Percentiles rank a stretch among this genome's conserved stretches.
These are phyloP conservation scores for Drosophila prostipennis DNA, from an alignment of 2,888 invertebrate genomes.

Conservation along the genomic window DNA sequence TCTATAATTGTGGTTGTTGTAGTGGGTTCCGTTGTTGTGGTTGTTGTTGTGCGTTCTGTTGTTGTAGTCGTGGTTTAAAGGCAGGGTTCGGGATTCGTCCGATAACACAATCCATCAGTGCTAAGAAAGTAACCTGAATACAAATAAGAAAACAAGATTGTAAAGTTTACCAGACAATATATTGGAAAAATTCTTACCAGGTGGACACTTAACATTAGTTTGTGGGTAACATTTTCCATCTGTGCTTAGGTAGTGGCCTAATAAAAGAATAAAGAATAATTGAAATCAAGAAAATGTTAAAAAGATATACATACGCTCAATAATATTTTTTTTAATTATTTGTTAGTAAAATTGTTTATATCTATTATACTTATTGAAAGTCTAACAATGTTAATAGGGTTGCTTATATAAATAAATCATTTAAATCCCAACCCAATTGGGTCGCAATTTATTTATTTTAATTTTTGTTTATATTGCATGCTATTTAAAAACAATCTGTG, in stretches of 20 bases:
- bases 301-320: too few relatives aligned
- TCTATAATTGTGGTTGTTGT: conserved; percentile 15
- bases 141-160: neutral
- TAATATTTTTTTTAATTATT: too few relatives aligned
- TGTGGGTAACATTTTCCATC: conserved; percentile 19
- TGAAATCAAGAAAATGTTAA: neutral
- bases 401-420: neutral
- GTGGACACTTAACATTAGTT: neutral
- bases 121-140: conserved; percentile 46
- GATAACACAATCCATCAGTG: conserved; percentile 56
- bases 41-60: conserved; percentile 29
- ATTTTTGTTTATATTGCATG: neutral
- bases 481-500: neutral
- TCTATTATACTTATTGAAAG: too few relatives aligned
- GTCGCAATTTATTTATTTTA: neutral
- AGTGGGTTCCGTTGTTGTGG: conserved; percentile 13
- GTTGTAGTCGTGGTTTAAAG: conserved; percentile 37
- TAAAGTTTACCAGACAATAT: neutral
- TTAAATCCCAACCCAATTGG: too few relatives aligned
- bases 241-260: conserved; percentile 13
- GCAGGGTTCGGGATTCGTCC: conserved; percentile 47
- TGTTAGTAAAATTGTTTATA: too few relatives aligned
- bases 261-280: neutral
- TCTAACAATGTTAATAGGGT: too few relatives aligned
- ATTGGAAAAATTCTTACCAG: neutral